Percentiles rank a stretch among this genome's conserved stretches.
These are phyloP conservation scores for Petrophora chlorosata DNA, from an alignment of 2,888 invertebrate species.

Conservation along the genomic window DNA sequence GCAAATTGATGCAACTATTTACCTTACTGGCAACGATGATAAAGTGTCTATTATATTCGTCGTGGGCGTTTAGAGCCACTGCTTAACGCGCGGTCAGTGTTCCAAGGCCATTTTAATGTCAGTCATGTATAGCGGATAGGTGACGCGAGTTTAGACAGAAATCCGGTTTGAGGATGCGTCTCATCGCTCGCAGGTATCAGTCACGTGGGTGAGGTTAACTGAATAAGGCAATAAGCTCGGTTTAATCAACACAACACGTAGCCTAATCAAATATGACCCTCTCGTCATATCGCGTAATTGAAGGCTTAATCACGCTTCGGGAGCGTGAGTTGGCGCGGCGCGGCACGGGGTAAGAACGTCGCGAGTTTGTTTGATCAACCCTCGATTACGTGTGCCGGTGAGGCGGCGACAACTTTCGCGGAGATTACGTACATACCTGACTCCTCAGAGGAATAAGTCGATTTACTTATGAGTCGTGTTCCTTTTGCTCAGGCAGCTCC, in stretches of 20 bases:
- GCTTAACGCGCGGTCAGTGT: conserved; percentile 49
- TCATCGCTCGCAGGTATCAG: conserved; percentile 49
- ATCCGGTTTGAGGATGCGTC: conserved; percentile 55
- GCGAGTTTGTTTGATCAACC: conserved; percentile 70
- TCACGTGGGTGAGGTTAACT: conserved; percentile 63
- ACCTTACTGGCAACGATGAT: conserved; percentile 32
- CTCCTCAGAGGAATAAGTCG: conserved; percentile 9
- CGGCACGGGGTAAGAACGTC: conserved; percentile 42
- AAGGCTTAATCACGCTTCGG: conserved; percentile 78
- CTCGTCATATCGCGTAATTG: conserved; percentile 80
- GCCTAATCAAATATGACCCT: conserved; percentile 82
- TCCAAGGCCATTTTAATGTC: conserved; percentile 65
- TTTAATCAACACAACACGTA: conserved; percentile 81
- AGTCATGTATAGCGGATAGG: conserved; percentile 50
- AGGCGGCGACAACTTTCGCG: conserved; percentile 57
- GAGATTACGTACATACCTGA: conserved; percentile 32
- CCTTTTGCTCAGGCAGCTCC: background rate
- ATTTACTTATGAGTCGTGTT: conserved; percentile 5
- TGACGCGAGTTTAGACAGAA: conserved; percentile 48
- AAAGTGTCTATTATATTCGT: conserved; percentile 38
- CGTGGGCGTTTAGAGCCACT: conserved; percentile 33
- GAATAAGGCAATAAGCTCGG: conserved; percentile 80
- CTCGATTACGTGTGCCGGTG: conserved; percentile 59
- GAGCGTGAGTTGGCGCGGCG: conserved; percentile 49
- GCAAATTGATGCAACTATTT: conserved; percentile 48